phyloP scores from a whole-genome alignment of 2,113 vertebrate species.

The Corynorhinus townsendii region DNA sequence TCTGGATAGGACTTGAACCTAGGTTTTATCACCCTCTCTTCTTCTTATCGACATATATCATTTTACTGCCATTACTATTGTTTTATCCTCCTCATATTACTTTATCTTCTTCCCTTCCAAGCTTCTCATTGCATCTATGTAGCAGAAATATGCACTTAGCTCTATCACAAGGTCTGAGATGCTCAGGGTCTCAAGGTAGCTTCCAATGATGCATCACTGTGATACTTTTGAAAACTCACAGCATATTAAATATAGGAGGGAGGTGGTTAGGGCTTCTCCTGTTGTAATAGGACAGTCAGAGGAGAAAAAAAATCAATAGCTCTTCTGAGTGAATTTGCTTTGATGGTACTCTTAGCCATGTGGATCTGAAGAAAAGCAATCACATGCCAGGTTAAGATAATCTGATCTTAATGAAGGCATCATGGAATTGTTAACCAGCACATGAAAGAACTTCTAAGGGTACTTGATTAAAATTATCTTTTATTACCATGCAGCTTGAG shows the following conservation, averaged over 20 bases:
- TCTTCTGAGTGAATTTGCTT: constrained; percentile 35
- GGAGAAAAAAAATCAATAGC: background rate
- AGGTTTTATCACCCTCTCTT: background rate
- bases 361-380: background rate
- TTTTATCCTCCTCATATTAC: background rate
- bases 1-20: background rate
- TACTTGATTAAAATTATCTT: constrained; percentile 14
- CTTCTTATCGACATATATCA: background rate
- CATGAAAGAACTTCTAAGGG: background rate
- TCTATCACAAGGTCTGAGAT: background rate
- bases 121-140: background rate
- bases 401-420: constrained; percentile 15
- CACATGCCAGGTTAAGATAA: constrained; percentile 9
- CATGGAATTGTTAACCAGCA: background rate
- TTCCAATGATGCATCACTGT: background rate
- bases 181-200: background rate
- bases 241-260: constrained; percentile 5
- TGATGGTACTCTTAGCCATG: background rate
- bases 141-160: background rate
- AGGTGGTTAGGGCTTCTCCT: background rate
- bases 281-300: background rate
- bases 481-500: constrained; percentile 27
- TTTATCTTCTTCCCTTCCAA: background rate
- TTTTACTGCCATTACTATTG: background rate
- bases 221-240: background rate